Conservation (phyloP, 2,113 vertebrate genomes). For the Arenaria interpres region DNA sequence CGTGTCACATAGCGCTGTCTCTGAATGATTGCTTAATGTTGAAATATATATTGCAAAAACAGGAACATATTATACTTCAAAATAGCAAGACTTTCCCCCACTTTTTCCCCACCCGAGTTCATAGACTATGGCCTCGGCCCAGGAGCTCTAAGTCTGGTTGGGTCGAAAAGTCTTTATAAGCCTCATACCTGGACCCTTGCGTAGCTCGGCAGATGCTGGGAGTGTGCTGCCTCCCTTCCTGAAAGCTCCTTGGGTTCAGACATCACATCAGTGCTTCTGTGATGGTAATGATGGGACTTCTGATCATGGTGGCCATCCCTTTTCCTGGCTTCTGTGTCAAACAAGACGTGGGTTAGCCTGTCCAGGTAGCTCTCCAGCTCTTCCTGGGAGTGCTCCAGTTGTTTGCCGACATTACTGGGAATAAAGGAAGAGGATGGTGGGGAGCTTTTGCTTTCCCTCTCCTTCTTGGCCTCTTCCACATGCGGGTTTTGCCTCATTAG, state of each 20-base stretch:
- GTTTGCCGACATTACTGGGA: background rate
- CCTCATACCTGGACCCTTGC: constrained; percentile 27
- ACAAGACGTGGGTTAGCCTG: constrained; percentile 31
- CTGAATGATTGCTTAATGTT: background rate
- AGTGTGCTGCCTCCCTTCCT: background rate
- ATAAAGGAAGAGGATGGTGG: background rate
- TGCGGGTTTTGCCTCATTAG: constrained; percentile 37
- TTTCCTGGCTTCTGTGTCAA: background rate
- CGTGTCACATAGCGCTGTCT: background rate
- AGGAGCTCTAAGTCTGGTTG: background rate
- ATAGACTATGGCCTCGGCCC: background rate
- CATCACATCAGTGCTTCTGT: background rate
- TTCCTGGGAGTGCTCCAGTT: constrained; percentile 31
- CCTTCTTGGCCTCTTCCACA: constrained; percentile 19
- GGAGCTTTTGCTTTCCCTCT: background rate
- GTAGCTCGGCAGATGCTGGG: background rate
- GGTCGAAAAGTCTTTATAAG: background rate
- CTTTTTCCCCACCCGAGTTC: background rate
- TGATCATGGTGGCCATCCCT: background rate
- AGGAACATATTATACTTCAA: background rate
- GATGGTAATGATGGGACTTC: background rate
- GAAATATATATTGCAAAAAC: background rate
- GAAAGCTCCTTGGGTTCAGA: background rate
- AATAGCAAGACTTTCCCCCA: fast-evolving
- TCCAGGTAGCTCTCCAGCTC: constrained; percentile 58